Evolutionary conservation across 1,140 invertebrate genomes (phyloP).

Genomic region (Calephelis nemesis): DNA sequence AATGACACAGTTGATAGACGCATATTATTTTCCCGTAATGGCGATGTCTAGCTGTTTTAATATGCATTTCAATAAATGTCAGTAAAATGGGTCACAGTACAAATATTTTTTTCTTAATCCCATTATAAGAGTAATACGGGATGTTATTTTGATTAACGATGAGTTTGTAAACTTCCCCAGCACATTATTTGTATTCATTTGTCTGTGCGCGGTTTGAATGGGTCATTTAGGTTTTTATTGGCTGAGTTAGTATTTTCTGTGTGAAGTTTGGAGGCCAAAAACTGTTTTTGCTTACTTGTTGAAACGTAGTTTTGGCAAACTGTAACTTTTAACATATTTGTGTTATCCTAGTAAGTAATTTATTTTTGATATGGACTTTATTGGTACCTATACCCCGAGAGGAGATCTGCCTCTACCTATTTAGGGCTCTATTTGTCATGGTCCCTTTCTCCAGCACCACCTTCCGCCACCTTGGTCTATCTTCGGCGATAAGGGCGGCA

Average conservation of each 20-base stretch:
- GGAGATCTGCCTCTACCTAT: no score
- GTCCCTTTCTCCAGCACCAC: no score
- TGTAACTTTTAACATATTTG: not conserved
- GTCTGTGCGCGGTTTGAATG: conserved; percentile 22
- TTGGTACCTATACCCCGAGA: no score
- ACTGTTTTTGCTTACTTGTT: not conserved
- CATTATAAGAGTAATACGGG: conserved; percentile 14
- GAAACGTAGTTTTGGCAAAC: not conserved
- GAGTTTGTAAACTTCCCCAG: conserved; percentile 18
- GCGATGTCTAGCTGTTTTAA: conserved; percentile 20
- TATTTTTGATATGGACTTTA: no score
- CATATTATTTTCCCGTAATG: conserved; percentile 22
- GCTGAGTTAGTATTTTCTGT: conserved; percentile 1
- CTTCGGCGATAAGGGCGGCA: no score
- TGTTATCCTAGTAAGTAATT: not conserved
- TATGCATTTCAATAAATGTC: conserved; percentile 22
- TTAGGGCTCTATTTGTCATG: no score
- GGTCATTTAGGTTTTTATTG: conserved; percentile 30
- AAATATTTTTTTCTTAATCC: conserved; percentile 11
- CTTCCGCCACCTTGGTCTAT: no score
- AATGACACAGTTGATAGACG: conserved; percentile 18
- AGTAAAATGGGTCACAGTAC: conserved; percentile 6
- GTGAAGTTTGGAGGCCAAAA: no score
- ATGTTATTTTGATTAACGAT: conserved; percentile 27
- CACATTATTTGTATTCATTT: conserved; percentile 23